These are phyloP conservation scores for Carapus acus DNA, from an alignment of 2,797 vertebrate genomes.

Conservation along the genomic window DNA sequence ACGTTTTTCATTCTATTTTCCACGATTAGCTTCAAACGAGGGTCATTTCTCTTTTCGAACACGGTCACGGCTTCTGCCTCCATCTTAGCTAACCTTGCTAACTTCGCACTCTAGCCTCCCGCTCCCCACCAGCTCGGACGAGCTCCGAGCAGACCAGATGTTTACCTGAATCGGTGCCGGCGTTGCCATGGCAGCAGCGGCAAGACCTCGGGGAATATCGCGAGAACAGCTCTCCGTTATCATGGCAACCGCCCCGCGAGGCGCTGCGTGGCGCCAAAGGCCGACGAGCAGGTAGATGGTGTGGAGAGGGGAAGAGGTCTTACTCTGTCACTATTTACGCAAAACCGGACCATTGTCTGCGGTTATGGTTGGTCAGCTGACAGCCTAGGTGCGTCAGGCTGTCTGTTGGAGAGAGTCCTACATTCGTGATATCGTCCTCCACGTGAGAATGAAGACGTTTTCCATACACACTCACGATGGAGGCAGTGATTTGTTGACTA, in stretches of 20 bases:
- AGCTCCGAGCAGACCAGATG: constrained; percentile 40
- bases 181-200: constrained; percentile 60
- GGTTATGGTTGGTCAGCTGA: too few relatives aligned
- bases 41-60: constrained; percentile 40
- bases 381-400: too few relatives aligned
- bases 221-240: constrained; percentile 55
- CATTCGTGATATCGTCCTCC: too few relatives aligned
- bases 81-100: too few relatives aligned
- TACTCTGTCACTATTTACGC: constrained; percentile 10
- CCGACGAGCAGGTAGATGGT: constrained; percentile 11
- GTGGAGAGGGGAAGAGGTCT: constrained; percentile 18
- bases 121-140: constrained; percentile 24
- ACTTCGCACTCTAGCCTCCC: constrained; percentile 11
- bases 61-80: constrained; percentile 31
- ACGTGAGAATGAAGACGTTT: too few relatives aligned
- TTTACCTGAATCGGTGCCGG: constrained; percentile 52
- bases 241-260: constrained; percentile 50
- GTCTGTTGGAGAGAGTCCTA: too few relatives aligned
- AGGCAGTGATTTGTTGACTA: too few relatives aligned
- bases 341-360: constrained; percentile 1
- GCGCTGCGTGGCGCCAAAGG: constrained; percentile 30
- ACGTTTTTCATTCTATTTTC: constrained; percentile 66
- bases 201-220: constrained; percentile 41
- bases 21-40: constrained; percentile 57
- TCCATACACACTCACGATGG: too few relatives aligned